Evolutionary conservation across 2,113 vertebrate genomes (phyloP).

Genomic region (Tylochromis polylepis): DNA sequence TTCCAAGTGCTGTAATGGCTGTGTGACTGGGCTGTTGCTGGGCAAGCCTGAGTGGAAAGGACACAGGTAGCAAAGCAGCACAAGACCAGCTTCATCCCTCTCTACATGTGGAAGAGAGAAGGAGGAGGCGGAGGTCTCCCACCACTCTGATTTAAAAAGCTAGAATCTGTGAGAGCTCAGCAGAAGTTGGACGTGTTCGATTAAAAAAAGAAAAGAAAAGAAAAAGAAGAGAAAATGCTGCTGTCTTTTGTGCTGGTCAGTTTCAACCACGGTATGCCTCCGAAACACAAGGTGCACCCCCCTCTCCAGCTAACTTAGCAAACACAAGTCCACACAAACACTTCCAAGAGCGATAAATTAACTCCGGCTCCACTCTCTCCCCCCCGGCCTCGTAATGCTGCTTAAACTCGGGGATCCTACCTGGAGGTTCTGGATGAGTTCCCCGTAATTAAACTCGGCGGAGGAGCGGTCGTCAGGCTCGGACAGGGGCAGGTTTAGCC

Average conservation of each 20-base stretch:
- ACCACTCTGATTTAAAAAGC: not conserved
- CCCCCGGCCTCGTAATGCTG: not conserved
- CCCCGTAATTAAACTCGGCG: constrained; percentile 92
- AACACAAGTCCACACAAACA: constrained; percentile 58
- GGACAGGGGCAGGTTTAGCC: constrained; percentile 85
- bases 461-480: constrained; percentile 89
- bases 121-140: not conserved
- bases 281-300: constrained; percentile 50
- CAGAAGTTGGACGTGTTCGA: constrained; percentile 30
- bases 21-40: constrained; percentile 62
- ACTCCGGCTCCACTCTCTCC: not conserved
- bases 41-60: constrained; percentile 49
- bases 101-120: not conserved
- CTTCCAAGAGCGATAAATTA: constrained; percentile 36
- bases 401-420: constrained; percentile 29
- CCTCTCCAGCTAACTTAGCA: constrained; percentile 8
- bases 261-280: constrained; percentile 37
- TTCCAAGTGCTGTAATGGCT: constrained; percentile 59
- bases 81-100: not conserved
- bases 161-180: not conserved
- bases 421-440: constrained; percentile 81
- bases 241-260: constrained; percentile 57
- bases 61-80: constrained; percentile 55
- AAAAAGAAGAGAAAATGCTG: not conserved
- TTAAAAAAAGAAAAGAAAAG: not conserved